These are phyloP conservation scores for Dendrolimus pini DNA, from an alignment of 2,888 invertebrate genomes.

Conservation along the genomic window DNA sequence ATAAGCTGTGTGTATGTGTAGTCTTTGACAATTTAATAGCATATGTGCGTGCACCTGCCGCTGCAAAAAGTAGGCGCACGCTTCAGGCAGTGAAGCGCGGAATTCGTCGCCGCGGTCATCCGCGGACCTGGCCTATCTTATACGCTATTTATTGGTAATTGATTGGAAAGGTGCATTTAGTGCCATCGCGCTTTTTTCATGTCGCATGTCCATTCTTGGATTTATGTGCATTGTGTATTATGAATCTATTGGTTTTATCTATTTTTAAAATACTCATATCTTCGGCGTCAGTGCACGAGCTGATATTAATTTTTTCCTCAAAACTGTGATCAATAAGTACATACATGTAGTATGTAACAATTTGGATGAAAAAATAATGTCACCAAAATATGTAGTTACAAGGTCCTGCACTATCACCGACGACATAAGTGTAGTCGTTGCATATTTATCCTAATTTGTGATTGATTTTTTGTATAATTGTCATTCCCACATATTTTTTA, in stretches of 20 bases:
- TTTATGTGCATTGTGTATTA: slow-evolving; percentile 17
- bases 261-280: neutral
- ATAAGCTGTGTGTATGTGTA: slow-evolving; percentile 39
- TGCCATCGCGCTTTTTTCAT: slow-evolving; percentile 42
- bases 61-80: slow-evolving; percentile 72
- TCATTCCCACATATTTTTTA: too few species aligned
- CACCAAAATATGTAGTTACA: too few species aligned
- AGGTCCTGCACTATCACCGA: too few species aligned
- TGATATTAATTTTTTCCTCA: too few species aligned
- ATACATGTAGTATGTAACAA: too few species aligned
- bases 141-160: slow-evolving; percentile 72
- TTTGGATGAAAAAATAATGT: too few species aligned
- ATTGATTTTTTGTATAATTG: too few species aligned
- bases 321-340: too few species aligned
- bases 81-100: slow-evolving; percentile 68
- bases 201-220: slow-evolving; percentile 34
- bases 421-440: too few species aligned
- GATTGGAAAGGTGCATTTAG: slow-evolving; percentile 69
- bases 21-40: slow-evolving; percentile 76
- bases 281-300: neutral
- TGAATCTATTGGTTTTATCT: too few species aligned
- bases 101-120: slow-evolving; percentile 65
- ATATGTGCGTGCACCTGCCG: slow-evolving; percentile 70
- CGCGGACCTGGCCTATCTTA: slow-evolving; percentile 54
- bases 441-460: too few species aligned